These are phyloP conservation scores for Drosophila burlai DNA, from an alignment of 1,140 invertebrate genomes.

Conservation along the genomic window DNA sequence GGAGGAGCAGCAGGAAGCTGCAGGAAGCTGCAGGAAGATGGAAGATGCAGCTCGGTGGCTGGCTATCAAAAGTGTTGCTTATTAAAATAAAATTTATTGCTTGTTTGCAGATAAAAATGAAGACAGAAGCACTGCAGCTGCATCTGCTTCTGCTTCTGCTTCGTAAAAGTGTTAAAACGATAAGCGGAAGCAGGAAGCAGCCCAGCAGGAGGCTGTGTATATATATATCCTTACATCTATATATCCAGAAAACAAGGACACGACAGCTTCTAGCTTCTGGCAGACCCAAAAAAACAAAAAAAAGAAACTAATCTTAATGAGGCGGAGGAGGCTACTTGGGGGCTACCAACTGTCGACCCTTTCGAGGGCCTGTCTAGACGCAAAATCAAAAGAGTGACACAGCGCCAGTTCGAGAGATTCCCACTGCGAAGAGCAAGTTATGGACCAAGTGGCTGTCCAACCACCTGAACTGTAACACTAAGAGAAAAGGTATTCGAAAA, in stretches of 20 bases:
- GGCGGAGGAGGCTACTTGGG: constrained; percentile 16
- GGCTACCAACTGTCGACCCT: constrained; percentile 30
- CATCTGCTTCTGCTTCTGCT: constrained; percentile 30
- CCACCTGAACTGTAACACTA: background rate
- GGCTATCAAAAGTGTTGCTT: constrained; percentile 80
- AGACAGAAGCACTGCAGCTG: constrained; percentile 52
- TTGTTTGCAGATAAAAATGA: constrained; percentile 81
- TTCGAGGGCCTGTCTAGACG: constrained; percentile 38
- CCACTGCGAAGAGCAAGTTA: constrained; percentile 5
- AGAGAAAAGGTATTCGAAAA: background rate
- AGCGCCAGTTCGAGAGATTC: constrained; percentile 4
- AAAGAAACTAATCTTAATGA: constrained; percentile 9
- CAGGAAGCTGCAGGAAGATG: constrained; percentile 5
- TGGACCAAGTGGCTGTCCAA: constrained; percentile 1
- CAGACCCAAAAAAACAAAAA: constrained; percentile 1
- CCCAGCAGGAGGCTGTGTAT: constrained; percentile 5
- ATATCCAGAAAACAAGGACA: background rate
- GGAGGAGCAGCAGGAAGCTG: constrained; percentile 12
- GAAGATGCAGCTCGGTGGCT: constrained; percentile 13
- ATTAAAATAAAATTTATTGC: constrained; percentile 83
- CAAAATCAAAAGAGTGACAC: constrained; percentile 20
- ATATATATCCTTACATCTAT: background rate
- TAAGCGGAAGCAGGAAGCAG: constrained; percentile 62
- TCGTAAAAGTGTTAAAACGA: constrained; percentile 75
- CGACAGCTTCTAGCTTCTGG: background rate